A percentile compares a stretch with the other conserved stretches of the same genome.
These are phyloP conservation scores for Epinephelus lanceolatus DNA, from an alignment of 2,113 vertebrate species.

Conservation along the genomic window DNA sequence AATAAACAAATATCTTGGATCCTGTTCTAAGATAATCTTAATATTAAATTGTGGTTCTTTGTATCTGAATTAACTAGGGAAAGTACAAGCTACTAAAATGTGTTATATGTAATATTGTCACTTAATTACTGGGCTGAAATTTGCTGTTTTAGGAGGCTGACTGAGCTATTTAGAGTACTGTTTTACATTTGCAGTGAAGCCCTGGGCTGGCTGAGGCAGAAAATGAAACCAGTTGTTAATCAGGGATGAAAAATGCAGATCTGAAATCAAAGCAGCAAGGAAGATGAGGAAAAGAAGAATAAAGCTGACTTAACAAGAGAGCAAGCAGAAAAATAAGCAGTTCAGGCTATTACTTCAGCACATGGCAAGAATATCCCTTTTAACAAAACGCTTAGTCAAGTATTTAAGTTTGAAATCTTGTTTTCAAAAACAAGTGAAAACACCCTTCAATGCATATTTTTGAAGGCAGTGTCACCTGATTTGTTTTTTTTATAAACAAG, in stretches of 20 bases:
- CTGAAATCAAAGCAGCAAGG: conserved; percentile 40
- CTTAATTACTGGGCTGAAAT: not conserved
- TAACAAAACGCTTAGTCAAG: conserved; percentile 39
- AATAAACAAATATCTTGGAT: conserved; percentile 21
- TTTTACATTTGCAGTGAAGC: conserved; percentile 18
- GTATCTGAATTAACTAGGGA: not conserved
- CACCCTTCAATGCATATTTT: not conserved
- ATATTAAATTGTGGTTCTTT: not conserved
- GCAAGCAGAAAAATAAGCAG: conserved; percentile 61
- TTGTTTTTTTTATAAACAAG: conserved; percentile 51
- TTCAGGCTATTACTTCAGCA: conserved; percentile 44
- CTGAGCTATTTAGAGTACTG: not conserved
- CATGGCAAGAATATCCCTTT: conserved; percentile 43
- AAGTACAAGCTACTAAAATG: not conserved
- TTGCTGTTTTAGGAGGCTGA: not conserved
- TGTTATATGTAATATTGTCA: conserved; percentile 1
- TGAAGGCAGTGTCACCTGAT: not conserved
- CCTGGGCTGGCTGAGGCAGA: conserved; percentile 55
- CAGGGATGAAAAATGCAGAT: conserved; percentile 36
- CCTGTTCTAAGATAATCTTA: not conserved
- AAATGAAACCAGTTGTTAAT: conserved; percentile 39
- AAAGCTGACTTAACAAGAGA: conserved; percentile 37
- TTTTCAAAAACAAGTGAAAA: conserved; percentile 42
- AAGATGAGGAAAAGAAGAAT: conserved; percentile 40
- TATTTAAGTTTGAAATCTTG: conserved; percentile 63